These are phyloP conservation scores for Oncopeltus fasciatus DNA, from an alignment of 1,140 invertebrate genomes.

Conservation along the genomic window DNA sequence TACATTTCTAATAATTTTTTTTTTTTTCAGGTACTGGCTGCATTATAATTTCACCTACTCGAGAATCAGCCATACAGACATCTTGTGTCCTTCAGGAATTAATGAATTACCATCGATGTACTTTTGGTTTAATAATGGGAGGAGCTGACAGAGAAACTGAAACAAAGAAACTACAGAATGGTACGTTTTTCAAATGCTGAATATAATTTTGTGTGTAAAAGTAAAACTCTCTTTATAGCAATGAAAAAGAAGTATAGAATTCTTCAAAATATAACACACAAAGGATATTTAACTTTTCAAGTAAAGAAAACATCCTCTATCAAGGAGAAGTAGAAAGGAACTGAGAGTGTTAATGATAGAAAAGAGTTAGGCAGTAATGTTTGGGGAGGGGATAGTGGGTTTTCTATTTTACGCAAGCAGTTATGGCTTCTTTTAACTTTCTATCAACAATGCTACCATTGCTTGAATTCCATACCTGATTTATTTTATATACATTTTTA, in stretches of 20 bases:
- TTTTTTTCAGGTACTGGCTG: slow-evolving; percentile 71
- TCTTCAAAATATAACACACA: neutral
- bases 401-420: no score
- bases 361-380: no score
- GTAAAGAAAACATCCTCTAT: neutral
- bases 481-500: no score
- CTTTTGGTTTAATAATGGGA: slow-evolving; percentile 84
- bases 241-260: neutral
- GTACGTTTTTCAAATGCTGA: slow-evolving; percentile 27
- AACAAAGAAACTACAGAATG: slow-evolving; percentile 81
- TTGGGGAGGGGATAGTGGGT: no score
- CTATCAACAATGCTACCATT: no score
- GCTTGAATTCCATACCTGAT: no score
- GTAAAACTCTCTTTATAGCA: neutral
- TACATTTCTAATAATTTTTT: no score
- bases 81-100: slow-evolving; percentile 93
- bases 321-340: no score
- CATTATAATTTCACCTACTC: slow-evolving; percentile 90
- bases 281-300: neutral
- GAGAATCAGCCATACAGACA: slow-evolving; percentile 96
- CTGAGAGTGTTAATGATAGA: no score
- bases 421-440: no score
- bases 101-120: slow-evolving; percentile 73
- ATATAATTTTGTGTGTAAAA: neutral
- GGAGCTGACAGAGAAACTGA: slow-evolving; percentile 86